A percentile compares a stretch with the other conserved stretches of the same genome.
Conservation (phyloP, 2,797 vertebrate species). For the Myotis planiceps region DNA sequence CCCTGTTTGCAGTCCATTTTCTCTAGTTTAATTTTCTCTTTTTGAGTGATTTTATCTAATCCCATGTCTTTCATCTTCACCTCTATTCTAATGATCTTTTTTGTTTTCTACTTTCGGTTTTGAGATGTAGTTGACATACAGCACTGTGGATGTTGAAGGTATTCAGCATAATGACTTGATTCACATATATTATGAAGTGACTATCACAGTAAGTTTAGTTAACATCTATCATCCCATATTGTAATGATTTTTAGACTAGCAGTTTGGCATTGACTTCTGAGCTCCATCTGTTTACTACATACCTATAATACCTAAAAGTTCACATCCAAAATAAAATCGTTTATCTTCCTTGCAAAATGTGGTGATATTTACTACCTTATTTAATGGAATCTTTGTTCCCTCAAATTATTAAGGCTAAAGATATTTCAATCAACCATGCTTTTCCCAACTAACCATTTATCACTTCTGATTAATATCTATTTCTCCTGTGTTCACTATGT, state of each 20-base stretch:
- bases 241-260: not conserved
- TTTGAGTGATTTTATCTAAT: not conserved
- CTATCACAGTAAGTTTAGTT: not conserved
- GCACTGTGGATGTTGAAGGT: not conserved
- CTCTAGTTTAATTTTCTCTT: not conserved
- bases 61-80: not conserved
- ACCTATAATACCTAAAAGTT: not conserved
- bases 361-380: not conserved
- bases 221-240: not conserved
- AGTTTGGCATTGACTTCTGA: not conserved
- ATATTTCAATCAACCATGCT: not conserved
- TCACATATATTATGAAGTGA: not conserved
- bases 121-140: not conserved
- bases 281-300: not conserved
- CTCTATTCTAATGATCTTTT: not conserved
- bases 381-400: not conserved
- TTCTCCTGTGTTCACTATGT: not conserved
- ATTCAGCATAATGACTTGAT: not conserved
- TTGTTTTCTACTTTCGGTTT: not conserved
- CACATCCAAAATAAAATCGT: not conserved
- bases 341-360: not conserved
- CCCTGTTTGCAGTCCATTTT: not conserved
- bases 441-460: not conserved
- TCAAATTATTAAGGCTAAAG: not conserved
- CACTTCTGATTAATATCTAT: not conserved